Evolutionary conservation across 2,113 vertebrate species (phyloP), one percentile per base, ranked within the genome.

Genomic region (Paracanthobrama guichenoti): DNA sequence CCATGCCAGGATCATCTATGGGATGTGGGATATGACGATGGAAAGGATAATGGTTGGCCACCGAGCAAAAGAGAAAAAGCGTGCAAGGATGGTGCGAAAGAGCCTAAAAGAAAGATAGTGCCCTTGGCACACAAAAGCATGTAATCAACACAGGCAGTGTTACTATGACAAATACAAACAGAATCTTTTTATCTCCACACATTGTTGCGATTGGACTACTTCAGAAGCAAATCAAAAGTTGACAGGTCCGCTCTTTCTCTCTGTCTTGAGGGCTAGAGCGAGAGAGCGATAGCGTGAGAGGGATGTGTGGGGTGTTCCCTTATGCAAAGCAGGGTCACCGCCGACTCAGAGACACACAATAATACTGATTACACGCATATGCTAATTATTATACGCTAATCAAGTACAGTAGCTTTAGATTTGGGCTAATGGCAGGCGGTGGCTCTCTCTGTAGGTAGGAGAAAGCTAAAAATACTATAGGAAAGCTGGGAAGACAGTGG

Each of bases 341-440:
- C 84, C 88, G 92, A 91, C 91, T 93, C 91, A 86, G 91, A 90
- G 91, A 85, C 88, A 91, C 94, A 95, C 94, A 95, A 95, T 95
- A 94, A 95, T 94, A 89, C 93, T 95, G 94, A 95, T 95, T 95
- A 95, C 94, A 95, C 93, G 93, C 94, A 91, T 94, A 94, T 94
- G 94, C 94, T 94, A 95, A 95, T 95, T 94, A 95, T 93, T 91
- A 94, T 92, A 93, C 92, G 91, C 93, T 94, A 92, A 95, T 95
- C 94, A 95, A 93, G 93, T 95, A 94, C 94, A 95, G 94, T 95
- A 94, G 92, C 90, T 92, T 91, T 92, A 92, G 91, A 92, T 91
- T 93, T 90, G 85, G 88, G 20, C 91, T 93, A 93, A 93, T 90
- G 90, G 89, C 87, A 89, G 90, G 83, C 88, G 92, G 93, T 87